Conservation (phyloP, 2,113 vertebrate species). For the Ammodramus savannarum region DNA sequence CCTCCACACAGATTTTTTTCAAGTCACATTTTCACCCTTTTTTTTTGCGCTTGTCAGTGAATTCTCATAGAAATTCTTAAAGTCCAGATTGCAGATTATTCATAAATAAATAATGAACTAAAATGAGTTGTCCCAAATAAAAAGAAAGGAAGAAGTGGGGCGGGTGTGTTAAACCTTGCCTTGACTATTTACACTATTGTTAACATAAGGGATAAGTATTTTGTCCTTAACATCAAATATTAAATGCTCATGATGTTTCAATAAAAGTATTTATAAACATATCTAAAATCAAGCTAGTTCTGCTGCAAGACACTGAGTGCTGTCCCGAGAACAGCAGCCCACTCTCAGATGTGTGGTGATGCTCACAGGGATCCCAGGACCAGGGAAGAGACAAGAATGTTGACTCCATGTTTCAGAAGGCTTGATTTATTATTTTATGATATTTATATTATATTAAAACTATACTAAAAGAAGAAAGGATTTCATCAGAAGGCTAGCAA, state of each 20-base stretch:
- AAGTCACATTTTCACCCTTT: neutral
- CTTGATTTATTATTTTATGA: too few species aligned
- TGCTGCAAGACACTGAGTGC: neutral
- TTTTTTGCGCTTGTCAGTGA: neutral
- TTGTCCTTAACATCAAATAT: neutral
- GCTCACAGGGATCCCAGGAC: too few species aligned
- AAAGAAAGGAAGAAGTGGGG: rapidly evolving
- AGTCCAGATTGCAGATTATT: neutral
- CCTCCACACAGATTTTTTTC: neutral
- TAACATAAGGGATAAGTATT: neutral
- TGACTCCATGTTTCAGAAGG: too few species aligned
- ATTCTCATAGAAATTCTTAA: neutral
- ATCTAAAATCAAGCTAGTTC: neutral
- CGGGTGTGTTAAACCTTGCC: rapidly evolving
- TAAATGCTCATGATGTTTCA: neutral
- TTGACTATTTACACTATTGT: neutral
- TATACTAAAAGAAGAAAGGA: too few species aligned
- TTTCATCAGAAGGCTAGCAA: too few species aligned
- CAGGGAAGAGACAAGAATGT: too few species aligned
- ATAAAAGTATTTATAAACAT: neutral
- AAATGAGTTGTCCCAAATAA: neutral
- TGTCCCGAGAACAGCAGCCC: neutral
- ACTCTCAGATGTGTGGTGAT: neutral
- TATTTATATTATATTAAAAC: too few species aligned
- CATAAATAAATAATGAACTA: neutral